These are phyloP conservation scores for Drosophila diplacantha DNA, from an alignment of 2,888 invertebrate species.

Conservation along the genomic window DNA sequence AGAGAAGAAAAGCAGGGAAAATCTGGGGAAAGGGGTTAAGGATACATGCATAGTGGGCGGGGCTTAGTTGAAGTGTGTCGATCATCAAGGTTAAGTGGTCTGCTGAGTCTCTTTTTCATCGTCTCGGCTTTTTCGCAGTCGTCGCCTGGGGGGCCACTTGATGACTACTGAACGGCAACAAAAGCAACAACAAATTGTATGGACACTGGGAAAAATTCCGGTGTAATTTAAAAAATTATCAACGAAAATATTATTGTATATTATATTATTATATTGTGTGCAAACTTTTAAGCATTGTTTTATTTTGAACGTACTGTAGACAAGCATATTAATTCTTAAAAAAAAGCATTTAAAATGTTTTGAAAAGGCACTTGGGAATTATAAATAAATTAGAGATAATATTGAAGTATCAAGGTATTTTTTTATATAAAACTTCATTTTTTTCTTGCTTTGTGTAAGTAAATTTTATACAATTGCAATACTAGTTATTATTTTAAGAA, in stretches of 20 bases:
- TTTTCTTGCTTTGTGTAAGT: too few species aligned
- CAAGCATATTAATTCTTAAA: too few species aligned
- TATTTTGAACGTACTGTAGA: too few species aligned
- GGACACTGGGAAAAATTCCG: neutral
- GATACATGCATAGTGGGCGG: conserved; percentile 7
- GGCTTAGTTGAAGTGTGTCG: conserved; percentile 31
- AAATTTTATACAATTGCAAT: too few species aligned
- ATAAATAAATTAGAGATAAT: neutral
- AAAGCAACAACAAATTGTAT: conserved; percentile 12
- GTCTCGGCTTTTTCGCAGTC: conserved; percentile 28
- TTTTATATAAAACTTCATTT: too few species aligned
- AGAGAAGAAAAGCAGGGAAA: neutral
- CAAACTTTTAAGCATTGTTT: too few species aligned
- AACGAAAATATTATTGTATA: too few species aligned
- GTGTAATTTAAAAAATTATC: neutral
- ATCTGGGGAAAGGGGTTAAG: conserved; percentile 2
- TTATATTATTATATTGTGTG: too few species aligned
- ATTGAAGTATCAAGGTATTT: too few species aligned
- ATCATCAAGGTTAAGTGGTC: conserved; percentile 60
- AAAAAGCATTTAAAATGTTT: too few species aligned
- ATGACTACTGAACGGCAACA: conserved; percentile 33
- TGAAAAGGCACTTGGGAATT: neutral
- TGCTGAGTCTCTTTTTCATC: conserved; percentile 34
- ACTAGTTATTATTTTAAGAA: too few species aligned
- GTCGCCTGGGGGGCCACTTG: conserved; percentile 33